phyloP scores from a whole-genome alignment of 1,140 invertebrate species.

The Telenomus remus region DNA sequence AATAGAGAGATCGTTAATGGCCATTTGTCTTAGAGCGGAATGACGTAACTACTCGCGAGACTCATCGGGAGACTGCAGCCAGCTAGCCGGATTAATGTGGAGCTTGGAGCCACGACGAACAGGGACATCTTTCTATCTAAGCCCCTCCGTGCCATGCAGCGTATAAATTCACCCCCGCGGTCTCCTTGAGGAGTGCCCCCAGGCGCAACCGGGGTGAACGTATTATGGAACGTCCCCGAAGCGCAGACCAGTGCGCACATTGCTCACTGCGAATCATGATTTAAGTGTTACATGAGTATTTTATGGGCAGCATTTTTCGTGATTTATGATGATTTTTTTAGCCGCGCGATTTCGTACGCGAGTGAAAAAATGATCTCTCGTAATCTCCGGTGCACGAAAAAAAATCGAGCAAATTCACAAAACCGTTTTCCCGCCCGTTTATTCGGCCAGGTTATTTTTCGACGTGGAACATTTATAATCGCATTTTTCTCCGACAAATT shows the following conservation, averaged over 20 bases:
- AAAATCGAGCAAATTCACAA: not conserved
- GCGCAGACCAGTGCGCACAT: slow-evolving; percentile 28
- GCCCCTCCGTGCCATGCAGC: slow-evolving; percentile 37
- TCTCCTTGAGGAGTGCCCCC: slow-evolving; percentile 44
- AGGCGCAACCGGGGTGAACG: slow-evolving; percentile 6
- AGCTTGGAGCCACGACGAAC: slow-evolving; percentile 27
- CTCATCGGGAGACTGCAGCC: slow-evolving; percentile 43
- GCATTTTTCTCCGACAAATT: no score
- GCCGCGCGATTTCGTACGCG: slow-evolving; percentile 22
- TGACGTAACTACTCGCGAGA: slow-evolving; percentile 35
- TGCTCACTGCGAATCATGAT: slow-evolving; percentile 46
- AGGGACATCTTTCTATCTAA: slow-evolving; percentile 46
- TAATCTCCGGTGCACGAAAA: not conserved
- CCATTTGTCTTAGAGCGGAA: slow-evolving; percentile 32
- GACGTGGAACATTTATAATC: no score
- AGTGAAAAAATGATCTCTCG: slow-evolving; percentile 18
- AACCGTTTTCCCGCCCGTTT: no score
- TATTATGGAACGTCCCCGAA: slow-evolving; percentile 38
- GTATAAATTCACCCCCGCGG: slow-evolving; percentile 39
- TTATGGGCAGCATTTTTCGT: slow-evolving; percentile 40
- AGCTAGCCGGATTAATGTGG: slow-evolving; percentile 45
- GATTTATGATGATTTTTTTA: slow-evolving; percentile 32
- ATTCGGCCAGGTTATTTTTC: no score
- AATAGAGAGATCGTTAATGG: slow-evolving; percentile 29
- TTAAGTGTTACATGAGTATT: slow-evolving; percentile 46